These are phyloP conservation scores for Dendrocincla fuliginosa DNA, from an alignment of 2,797 vertebrate genomes.

Conservation along the genomic window DNA sequence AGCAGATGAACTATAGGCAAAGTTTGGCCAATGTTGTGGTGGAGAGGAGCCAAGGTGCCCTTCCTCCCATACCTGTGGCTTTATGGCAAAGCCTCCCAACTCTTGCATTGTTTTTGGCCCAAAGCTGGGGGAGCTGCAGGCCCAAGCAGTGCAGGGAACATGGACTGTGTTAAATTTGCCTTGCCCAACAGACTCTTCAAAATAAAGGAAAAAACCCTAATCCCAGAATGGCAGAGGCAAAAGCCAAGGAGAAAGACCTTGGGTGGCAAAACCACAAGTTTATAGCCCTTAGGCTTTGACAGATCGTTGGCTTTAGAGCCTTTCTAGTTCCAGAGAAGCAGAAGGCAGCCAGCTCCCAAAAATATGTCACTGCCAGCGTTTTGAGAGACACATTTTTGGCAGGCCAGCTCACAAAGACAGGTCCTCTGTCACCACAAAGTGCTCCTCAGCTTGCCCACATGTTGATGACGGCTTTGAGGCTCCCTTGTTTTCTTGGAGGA, in stretches of 20 bases:
- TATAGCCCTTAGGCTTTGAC: slow-evolving; percentile 13
- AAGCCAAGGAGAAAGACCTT: slow-evolving; percentile 26
- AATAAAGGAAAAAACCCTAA: neutral
- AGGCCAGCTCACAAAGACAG: neutral
- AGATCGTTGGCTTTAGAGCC: slow-evolving; percentile 1
- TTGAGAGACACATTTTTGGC: slow-evolving; percentile 30
- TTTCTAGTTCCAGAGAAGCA: neutral
- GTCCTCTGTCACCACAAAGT: neutral
- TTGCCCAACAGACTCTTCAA: neutral
- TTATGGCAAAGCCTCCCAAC: neutral
- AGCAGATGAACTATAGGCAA: neutral
- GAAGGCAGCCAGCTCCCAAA: neutral
- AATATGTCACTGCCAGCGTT: neutral
- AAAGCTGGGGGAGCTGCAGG: neutral
- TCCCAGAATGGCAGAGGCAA: neutral
- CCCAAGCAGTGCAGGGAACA: neutral
- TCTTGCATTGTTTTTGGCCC: neutral
- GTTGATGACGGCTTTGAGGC: neutral
- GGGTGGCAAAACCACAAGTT: slow-evolving; percentile 48
- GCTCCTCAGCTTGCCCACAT: neutral
- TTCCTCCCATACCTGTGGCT: neutral
- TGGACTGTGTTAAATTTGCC: neutral
- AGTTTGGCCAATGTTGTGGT: neutral
- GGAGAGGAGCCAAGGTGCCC: neutral
- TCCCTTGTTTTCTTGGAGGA: neutral